phyloP scores from a whole-genome alignment of 35 echinoderm and acorn worm species.

The Amphiura filiformis region DNA sequence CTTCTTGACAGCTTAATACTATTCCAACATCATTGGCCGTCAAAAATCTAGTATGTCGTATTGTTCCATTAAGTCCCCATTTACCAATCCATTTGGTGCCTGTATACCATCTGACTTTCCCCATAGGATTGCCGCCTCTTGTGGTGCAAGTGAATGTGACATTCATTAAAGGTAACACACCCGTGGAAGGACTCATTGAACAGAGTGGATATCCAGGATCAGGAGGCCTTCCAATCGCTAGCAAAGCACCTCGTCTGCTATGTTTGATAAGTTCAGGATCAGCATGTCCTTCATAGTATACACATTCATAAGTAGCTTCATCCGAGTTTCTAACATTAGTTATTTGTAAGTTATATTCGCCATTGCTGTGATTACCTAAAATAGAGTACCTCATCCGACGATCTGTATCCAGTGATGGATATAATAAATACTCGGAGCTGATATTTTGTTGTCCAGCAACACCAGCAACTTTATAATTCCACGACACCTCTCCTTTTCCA shows the following conservation, averaged over 20 bases:
- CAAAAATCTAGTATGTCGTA: not conserved
- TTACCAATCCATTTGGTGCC: not conserved
- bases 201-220: not conserved
- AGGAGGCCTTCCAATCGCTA: not conserved
- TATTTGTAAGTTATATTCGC: not conserved
- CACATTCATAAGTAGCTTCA: conserved; percentile 1
- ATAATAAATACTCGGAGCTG: not conserved
- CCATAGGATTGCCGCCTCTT: not conserved
- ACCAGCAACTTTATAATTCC: not conserved
- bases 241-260: not conserved
- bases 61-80: not conserved
- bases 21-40: conserved; percentile 1
- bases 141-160: not conserved
- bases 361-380: not conserved
- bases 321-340: not conserved
- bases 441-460: not conserved
- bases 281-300: not conserved
- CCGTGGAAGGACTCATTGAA: not conserved
- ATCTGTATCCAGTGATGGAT: not conserved
- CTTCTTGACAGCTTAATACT: not conserved
- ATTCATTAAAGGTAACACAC: not conserved
- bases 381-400: not conserved
- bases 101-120: not conserved
- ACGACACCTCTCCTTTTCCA: conserved; percentile 1
- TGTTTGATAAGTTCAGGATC: not conserved